Evolutionary conservation across 2,888 invertebrate genomes (phyloP), one percentile per base, ranked within the genome.

Genomic region (Heteromyza rotundicornis): DNA sequence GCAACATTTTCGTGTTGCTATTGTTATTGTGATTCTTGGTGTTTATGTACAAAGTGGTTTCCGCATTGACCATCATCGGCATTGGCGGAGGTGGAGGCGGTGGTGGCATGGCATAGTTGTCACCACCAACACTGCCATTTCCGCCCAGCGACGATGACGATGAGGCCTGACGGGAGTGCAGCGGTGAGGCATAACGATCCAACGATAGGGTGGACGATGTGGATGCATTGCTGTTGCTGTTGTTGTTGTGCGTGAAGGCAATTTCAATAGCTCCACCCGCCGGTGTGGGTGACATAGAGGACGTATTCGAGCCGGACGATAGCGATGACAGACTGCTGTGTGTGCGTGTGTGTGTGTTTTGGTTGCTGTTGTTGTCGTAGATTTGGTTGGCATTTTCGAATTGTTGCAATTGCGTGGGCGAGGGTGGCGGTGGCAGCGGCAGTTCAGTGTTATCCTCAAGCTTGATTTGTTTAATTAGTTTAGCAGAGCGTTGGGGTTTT

Each of bases 271-370:
- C 57, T 22, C 44, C 64, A 64, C 44, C 65, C 27, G 7, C 3
- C 60, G 57, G 75, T 64, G 67, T 78, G 70, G 56, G 73, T 68
- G 72, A 79, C 68, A 79, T 23, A 19, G 81, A 79, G 24, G 75
- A 74, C 24, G 69, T 70, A 62, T 69, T 71, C 47, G 78, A 77
- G 57, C 73, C 70, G 53, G 71, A 72, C 56, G 82, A 82, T 63
- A 81, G 77, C 59, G 82, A 77, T 58, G 82, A 80, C 63, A 78
- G 75, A 68, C 80, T 79, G 74, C 82, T 82, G 65, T 79, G 75
- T 70, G 80, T 81, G 67, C 81, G 80, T 63, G 79, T 78, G 67
- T 82, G 81, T 62, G 73, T 73, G 59, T 65, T 70, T 59, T 59
- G 64, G 66, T 53, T 68, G 64, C 20, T 58, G 64, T 61, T 62